Evolutionary conservation across 2,888 invertebrate genomes (phyloP).

Genomic region (Synanthedon formicaeformis): DNA sequence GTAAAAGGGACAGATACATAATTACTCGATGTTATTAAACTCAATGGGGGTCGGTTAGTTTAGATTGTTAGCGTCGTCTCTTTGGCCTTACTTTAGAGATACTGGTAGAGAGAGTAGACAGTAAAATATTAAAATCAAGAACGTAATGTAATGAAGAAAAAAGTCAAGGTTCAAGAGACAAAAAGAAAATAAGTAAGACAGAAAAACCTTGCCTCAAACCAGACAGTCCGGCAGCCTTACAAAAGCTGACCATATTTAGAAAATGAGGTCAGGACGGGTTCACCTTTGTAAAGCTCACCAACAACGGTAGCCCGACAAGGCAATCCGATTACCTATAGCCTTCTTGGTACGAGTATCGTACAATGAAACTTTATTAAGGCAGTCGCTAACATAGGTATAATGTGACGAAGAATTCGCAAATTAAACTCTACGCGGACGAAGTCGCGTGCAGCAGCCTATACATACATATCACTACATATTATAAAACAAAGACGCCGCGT

Average conservation of each 20-base stretch:
- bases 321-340: slow-evolving; percentile 42
- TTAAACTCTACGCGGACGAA: too few species aligned
- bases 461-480: too few species aligned
- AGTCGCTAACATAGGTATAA: background rate
- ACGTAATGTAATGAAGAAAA: slow-evolving; percentile 2
- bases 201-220: background rate
- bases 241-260: slow-evolving; percentile 59
- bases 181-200: slow-evolving; percentile 1
- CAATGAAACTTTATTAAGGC: background rate
- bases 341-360: background rate
- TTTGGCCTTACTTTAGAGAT: too few species aligned
- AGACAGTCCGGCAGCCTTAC: slow-evolving; percentile 29
- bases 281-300: slow-evolving; percentile 35
- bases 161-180: slow-evolving; percentile 13
- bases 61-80: too few species aligned
- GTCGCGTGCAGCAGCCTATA: too few species aligned
- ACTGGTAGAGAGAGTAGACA: too few species aligned
- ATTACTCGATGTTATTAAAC: too few species aligned
- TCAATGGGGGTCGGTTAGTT: too few species aligned
- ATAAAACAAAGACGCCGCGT: too few species aligned
- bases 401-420: background rate
- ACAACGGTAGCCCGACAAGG: slow-evolving; percentile 29
- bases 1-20: too few species aligned
- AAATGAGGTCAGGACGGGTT: slow-evolving; percentile 50
- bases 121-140: background rate